These are phyloP conservation scores for Illadopsis cleaveri DNA, from an alignment of 2,113 vertebrate genomes.

Conservation along the genomic window DNA sequence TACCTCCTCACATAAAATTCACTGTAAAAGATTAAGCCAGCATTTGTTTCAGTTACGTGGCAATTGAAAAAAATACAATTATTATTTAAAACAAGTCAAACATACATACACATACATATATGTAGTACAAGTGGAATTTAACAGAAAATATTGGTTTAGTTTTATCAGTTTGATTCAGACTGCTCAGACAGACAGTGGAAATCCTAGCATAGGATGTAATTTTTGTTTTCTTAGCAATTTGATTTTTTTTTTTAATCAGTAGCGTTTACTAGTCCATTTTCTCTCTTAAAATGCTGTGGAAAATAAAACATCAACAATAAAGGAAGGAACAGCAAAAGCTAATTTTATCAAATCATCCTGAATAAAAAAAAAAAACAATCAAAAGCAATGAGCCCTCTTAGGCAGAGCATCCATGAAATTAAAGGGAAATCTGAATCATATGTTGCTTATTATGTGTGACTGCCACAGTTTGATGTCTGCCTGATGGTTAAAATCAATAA, in stretches of 20 bases:
- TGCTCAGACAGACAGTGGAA: neutral
- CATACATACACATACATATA: rapidly evolving
- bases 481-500: constrained; percentile 28
- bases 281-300: neutral
- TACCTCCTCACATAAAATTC: neutral
- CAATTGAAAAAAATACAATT: neutral
- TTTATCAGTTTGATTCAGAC: neutral
- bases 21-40: neutral
- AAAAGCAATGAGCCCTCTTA: constrained; percentile 51
- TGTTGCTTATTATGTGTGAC: constrained; percentile 39
- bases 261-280: neutral
- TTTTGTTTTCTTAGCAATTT: neutral
- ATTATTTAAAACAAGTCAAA: neutral
- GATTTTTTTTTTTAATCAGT: neutral
- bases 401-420: neutral
- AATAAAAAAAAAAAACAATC: constrained; percentile 33
- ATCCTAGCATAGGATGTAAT: neutral
- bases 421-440: constrained; percentile 55
- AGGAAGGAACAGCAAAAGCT: neutral
- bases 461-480: constrained; percentile 1
- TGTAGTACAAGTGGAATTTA: neutral
- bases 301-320: neutral
- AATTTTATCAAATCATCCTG: constrained; percentile 26
- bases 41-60: neutral
- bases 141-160: neutral